Conservation (phyloP, 1,140 invertebrate genomes). For the Vollenhovia emeryi region DNA sequence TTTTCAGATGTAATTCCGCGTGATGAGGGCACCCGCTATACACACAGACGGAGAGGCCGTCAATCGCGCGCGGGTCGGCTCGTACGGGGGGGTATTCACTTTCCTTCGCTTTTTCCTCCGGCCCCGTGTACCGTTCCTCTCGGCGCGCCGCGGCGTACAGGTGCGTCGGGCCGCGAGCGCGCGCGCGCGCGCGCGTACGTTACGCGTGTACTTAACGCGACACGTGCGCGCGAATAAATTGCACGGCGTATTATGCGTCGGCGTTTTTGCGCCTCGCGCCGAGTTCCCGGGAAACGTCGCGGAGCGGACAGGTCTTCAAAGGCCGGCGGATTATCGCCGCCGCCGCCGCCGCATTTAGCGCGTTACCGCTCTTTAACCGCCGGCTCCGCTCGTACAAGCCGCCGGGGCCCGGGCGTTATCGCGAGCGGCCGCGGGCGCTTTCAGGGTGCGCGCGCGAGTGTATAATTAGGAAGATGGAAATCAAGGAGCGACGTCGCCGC, state of each 20-base stretch:
- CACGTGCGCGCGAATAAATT: constrained; percentile 26
- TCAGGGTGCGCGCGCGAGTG: no score
- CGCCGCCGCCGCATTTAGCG: not conserved
- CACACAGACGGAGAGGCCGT: constrained; percentile 33
- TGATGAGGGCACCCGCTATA: constrained; percentile 52
- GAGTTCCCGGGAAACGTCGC: not conserved
- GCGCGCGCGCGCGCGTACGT: not conserved
- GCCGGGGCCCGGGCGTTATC: not conserved
- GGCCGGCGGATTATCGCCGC: not conserved
- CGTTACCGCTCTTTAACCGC: not conserved
- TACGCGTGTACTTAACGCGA: constrained; percentile 26
- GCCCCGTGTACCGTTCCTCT: not conserved
- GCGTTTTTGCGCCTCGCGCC: not conserved
- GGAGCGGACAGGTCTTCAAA: not conserved
- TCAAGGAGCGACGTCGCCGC: no score
- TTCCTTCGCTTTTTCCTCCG: constrained; percentile 37
- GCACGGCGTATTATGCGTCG: constrained; percentile 1
- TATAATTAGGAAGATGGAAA: not conserved
- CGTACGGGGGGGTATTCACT: constrained; percentile 43
- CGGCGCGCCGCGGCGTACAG: not conserved
- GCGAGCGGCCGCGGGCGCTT: not conserved
- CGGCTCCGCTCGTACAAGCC: not conserved
- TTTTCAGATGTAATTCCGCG: constrained; percentile 66
- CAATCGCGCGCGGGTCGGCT: constrained; percentile 23
- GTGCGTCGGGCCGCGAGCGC: not conserved